Conservation (phyloP, 2,888 invertebrate species). For the Sinotaia quadrata region DNA sequence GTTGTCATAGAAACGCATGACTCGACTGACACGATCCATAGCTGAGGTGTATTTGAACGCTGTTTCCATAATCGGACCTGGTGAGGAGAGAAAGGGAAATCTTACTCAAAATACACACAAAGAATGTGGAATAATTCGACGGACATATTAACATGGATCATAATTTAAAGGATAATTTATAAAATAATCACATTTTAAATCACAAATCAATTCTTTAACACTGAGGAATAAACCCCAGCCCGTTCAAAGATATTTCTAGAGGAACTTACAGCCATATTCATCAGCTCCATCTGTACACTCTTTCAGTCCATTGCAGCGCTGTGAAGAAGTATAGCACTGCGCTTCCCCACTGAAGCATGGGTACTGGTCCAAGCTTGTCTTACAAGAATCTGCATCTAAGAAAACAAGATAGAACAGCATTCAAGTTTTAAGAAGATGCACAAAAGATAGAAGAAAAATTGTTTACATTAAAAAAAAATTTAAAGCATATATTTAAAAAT, state of each 20-base stretch:
- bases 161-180: background rate
- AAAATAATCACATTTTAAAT: too few relatives aligned
- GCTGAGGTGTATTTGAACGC: conserved; percentile 16
- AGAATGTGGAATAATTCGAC: too few relatives aligned
- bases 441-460: too few relatives aligned
- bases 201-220: too few relatives aligned
- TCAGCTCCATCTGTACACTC: conserved; percentile 79
- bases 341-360: conserved; percentile 82
- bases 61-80: background rate
- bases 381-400: conserved; percentile 33
- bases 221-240: too few relatives aligned
- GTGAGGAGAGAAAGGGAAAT: background rate
- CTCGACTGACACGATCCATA: conserved; percentile 80
- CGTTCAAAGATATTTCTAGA: background rate
- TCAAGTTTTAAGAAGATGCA: too few relatives aligned
- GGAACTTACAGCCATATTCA: conserved; percentile 68
- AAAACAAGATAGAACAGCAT: too few relatives aligned
- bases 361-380: conserved; percentile 76
- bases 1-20: conserved; percentile 92
- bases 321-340: conserved; percentile 82
- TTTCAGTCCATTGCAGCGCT: conserved; percentile 83
- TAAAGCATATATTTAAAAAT: too few relatives aligned
- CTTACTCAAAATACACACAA: too few relatives aligned
- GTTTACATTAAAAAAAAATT: too few relatives aligned
- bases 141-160: background rate